Evolutionary conservation across 1,140 invertebrate species (phyloP).

Genomic region (Drosophila nannoptera): DNA sequence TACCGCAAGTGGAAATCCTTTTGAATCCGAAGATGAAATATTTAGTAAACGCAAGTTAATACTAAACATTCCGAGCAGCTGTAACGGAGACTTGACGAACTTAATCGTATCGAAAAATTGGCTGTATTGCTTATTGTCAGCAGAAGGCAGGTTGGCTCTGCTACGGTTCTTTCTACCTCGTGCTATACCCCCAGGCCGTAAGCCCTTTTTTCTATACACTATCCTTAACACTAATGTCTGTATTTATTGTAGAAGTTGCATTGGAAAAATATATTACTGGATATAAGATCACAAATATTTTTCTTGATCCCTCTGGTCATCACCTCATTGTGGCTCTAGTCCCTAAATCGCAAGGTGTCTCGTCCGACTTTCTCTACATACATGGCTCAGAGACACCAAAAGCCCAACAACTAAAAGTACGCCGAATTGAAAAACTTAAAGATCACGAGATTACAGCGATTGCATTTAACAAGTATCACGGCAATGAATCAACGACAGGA

Average conservation of each 20-base stretch:
- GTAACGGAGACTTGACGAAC: constrained; percentile 84
- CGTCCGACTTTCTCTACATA: constrained; percentile 89
- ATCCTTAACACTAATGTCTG: constrained; percentile 17
- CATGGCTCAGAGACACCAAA: constrained; percentile 81
- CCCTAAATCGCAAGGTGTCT: constrained; percentile 82
- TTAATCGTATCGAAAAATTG: constrained; percentile 90
- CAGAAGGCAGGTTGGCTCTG: constrained; percentile 88
- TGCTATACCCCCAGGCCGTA: constrained; percentile 88
- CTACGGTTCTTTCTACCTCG: constrained; percentile 90
- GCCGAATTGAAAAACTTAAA: constrained; percentile 83
- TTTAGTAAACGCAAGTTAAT: constrained; percentile 89
- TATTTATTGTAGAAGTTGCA: constrained; percentile 80
- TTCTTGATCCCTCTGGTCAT: constrained; percentile 91
- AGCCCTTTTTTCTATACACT: constrained; percentile 4
- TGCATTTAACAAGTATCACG: constrained; percentile 91
- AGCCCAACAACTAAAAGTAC: constrained; percentile 81
- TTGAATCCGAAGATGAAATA: constrained; percentile 82
- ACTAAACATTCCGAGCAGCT: constrained; percentile 85
- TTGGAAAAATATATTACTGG: constrained; percentile 82
- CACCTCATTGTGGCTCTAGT: constrained; percentile 89
- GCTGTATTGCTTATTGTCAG: constrained; percentile 90
- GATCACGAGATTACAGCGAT: constrained; percentile 94
- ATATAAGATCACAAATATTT: constrained; percentile 85
- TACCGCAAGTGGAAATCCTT: constrained; percentile 58
- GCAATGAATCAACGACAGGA: constrained; percentile 85